Evolutionary conservation across 2,113 vertebrate genomes (phyloP), one percentile per base, ranked within the genome.

Genomic region (Trematocara zebra): DNA sequence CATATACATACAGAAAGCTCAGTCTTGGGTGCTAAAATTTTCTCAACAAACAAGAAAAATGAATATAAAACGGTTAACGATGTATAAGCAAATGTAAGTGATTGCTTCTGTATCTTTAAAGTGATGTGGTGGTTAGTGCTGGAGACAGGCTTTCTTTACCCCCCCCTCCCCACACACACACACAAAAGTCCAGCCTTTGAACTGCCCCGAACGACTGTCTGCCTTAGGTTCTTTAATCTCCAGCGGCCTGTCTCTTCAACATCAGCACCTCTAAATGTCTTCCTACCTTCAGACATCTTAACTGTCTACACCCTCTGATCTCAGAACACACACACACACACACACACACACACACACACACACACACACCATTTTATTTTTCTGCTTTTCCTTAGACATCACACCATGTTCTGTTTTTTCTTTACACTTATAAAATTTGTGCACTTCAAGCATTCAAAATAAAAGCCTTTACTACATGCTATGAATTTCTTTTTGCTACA

Each of bases 211-310:
- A 85, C 57, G 89, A 89, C 86, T 76, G 86, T 86, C 87, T 91
- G 91, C 92, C 89, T 95, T 88, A 90, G 88, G 87, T 93, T 92
- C 85, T 93, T 92, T 94, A 91, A 95, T 95, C 94, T 93, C 87
- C 84, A 61, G 56, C 82, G 76, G 93, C 72, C 89, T 91, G 92
- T 89, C 91, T 88, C 92, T 81, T 42, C 84, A 83, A 67, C 83
- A 78, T 83, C 92, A 88, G 88, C 92, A 78, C 91, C 89, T 94
- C 82, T 92, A 89, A 94, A 93, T 93, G 93, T 94, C 84, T 86
- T 54, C 88, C 83, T 90, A 83, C 87, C 87, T 76, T 61, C 81
- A 83, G 90, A 92, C 92, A 82, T 87, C 88, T 87, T 47, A 85
- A 89, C 90, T 89, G 85, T 82, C 91, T 85, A 17, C 80, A 47